Evolutionary conservation across 2,888 invertebrate genomes (phyloP).

Genomic region (Nasonia oneida): DNA sequence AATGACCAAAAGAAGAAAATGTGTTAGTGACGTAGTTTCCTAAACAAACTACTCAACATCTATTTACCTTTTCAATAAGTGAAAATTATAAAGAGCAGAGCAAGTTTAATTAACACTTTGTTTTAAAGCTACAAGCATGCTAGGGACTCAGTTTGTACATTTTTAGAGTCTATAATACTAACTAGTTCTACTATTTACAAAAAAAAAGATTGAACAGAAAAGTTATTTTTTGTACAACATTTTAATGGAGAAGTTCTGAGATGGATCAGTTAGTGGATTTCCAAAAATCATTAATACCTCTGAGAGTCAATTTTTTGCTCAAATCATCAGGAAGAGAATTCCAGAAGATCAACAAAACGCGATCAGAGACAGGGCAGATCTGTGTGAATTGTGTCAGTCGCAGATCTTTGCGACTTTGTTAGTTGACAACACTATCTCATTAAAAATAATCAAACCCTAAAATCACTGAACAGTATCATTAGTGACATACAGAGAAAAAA

Average conservation of each 20-base stretch:
- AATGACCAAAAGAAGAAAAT: neutral
- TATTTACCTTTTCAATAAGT: constrained; percentile 12
- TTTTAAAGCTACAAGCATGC: constrained; percentile 48
- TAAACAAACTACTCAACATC: neutral
- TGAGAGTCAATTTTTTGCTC: neutral
- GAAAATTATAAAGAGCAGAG: constrained; percentile 11
- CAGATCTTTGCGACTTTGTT: constrained; percentile 76
- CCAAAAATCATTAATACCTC: constrained; percentile 35
- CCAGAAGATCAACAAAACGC: constrained; percentile 42
- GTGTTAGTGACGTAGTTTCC: neutral
- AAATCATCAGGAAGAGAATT: constrained; percentile 27
- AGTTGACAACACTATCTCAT: constrained; percentile 77
- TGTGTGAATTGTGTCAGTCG: constrained; percentile 77
- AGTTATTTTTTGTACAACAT: neutral
- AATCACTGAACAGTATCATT: constrained; percentile 78
- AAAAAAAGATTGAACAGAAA: neutral
- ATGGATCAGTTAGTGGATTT: constrained; percentile 19
- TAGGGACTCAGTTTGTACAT: constrained; percentile 36
- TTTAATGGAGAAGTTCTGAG: constrained; percentile 7
- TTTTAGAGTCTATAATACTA: constrained; percentile 22
- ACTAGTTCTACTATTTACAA: constrained; percentile 9
- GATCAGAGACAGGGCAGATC: constrained; percentile 74
- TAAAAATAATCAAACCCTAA: constrained; percentile 73
- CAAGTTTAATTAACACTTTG: constrained; percentile 28
- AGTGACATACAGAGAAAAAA: constrained; percentile 73